A percentile compares a stretch with the other conserved stretches of the same genome.
Evolutionary conservation across 2,797 vertebrate species (phyloP).

Genomic region (Pseudochaenichthys georgianus): DNA sequence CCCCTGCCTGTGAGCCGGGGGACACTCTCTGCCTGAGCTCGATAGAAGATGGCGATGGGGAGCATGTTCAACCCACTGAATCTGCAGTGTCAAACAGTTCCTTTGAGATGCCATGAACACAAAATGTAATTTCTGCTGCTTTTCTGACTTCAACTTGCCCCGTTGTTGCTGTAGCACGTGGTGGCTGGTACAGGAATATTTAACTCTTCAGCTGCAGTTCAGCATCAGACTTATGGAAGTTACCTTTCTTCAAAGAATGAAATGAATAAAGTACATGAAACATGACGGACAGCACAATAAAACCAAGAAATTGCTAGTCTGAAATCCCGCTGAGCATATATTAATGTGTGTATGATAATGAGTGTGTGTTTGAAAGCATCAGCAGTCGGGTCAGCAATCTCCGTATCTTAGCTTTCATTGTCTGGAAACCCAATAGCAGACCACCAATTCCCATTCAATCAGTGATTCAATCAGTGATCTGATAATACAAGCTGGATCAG

Average conservation of each 20-base stretch:
- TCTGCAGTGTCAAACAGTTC: constrained; percentile 54
- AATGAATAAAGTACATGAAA: constrained; percentile 31
- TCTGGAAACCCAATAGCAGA: constrained; percentile 55
- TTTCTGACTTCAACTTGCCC: constrained; percentile 28
- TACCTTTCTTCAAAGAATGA: neutral
- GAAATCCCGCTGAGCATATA: constrained; percentile 17
- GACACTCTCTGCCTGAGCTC: constrained; percentile 69
- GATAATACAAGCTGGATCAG: constrained; percentile 66
- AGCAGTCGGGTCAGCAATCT: constrained; percentile 41
- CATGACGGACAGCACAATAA: neutral
- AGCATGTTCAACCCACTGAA: constrained; percentile 50
- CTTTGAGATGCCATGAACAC: constrained; percentile 43
- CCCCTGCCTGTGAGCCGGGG: constrained; percentile 64
- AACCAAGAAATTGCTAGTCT: constrained; percentile 14
- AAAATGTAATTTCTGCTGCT: constrained; percentile 10
- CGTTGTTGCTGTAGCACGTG: constrained; percentile 14
- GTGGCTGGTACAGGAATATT: constrained; percentile 20
- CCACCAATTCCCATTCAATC: constrained; percentile 62
- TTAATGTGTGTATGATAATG: constrained; percentile 51
- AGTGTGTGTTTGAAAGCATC: constrained; percentile 35
- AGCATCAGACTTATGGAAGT: neutral
- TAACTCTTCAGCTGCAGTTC: constrained; percentile 17
- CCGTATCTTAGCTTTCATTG: constrained; percentile 35
- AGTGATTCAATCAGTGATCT: constrained; percentile 61
- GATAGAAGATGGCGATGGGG: constrained; percentile 42